phyloP scores from a whole-genome alignment of 2,888 invertebrate species.

The Clitarchus hookeri region DNA sequence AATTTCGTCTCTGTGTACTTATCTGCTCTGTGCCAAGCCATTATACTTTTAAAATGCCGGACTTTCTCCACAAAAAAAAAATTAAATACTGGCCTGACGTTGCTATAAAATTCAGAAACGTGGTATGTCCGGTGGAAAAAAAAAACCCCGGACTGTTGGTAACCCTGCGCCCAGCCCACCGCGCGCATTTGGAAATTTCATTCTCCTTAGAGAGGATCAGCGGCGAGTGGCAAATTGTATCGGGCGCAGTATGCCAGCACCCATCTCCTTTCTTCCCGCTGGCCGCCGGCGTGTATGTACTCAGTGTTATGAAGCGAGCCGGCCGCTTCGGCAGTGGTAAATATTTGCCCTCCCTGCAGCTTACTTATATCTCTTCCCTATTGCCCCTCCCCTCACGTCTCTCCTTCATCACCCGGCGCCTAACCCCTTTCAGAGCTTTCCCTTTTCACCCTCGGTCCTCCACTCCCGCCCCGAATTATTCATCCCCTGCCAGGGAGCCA shows the following conservation, averaged over 20 bases:
- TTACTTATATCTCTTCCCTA: constrained; percentile 16
- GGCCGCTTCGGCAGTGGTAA: constrained; percentile 15
- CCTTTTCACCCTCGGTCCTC: not conserved
- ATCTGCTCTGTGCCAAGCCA: too few species aligned
- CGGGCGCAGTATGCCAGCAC: not conserved
- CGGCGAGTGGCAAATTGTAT: not conserved
- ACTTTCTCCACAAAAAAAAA: too few species aligned
- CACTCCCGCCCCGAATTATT: not conserved
- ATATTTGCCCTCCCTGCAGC: constrained; percentile 17
- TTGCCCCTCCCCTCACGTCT: not conserved
- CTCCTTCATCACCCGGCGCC: not conserved
- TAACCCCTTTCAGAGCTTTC: not conserved
- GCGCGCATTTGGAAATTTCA: too few species aligned
- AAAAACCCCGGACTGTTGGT: too few species aligned
- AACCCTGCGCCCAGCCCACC: too few species aligned
- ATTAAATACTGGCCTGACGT: too few species aligned
- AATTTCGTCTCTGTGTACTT: too few species aligned
- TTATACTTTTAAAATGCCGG: too few species aligned
- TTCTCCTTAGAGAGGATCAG: not conserved
- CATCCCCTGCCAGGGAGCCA: not conserved
- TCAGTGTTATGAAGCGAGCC: constrained; percentile 10
- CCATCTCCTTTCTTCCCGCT: not conserved
- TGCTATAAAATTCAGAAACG: too few species aligned
- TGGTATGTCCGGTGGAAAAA: too few species aligned
- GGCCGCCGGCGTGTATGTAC: not conserved